A percentile compares a stretch with the other conserved stretches of the same genome.
phyloP scores from a whole-genome alignment of 1,140 invertebrate genomes.

The Adoxophyes honmai region DNA sequence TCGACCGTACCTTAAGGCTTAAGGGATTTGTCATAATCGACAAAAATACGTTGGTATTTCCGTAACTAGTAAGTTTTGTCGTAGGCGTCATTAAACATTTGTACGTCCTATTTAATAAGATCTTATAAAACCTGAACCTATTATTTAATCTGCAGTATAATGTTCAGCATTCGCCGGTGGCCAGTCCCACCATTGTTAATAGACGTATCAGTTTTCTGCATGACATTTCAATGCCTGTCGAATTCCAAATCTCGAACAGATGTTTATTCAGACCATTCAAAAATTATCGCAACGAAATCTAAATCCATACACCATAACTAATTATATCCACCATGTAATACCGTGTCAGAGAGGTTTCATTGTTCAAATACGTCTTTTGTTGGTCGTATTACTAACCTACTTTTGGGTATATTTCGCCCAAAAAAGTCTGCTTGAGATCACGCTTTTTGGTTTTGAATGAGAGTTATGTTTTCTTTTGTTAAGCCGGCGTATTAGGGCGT shows the following conservation, averaged over 20 bases:
- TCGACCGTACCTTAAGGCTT: too few relatives aligned
- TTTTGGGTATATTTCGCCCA: conserved; percentile 62
- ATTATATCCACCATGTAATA: conserved; percentile 75
- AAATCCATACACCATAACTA: conserved; percentile 75
- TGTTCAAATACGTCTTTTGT: conserved; percentile 57
- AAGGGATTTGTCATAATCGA: too few relatives aligned
- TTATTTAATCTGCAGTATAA: conserved; percentile 12
- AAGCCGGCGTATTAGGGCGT: conserved; percentile 45
- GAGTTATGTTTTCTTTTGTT: conserved; percentile 67
- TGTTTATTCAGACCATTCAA: conserved; percentile 66
- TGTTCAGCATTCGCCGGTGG: conserved; percentile 33
- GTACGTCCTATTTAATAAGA: background rate
- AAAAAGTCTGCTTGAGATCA: conserved; percentile 59
- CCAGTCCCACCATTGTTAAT: conserved; percentile 60
- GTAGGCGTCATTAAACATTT: too few relatives aligned
- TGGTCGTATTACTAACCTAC: conserved; percentile 71
- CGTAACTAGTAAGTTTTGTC: too few relatives aligned
- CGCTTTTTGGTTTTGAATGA: conserved; percentile 65
- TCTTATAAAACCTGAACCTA: background rate
- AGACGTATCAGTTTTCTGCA: conserved; percentile 63
- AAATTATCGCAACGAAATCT: conserved; percentile 73
- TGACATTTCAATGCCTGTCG: conserved; percentile 73
- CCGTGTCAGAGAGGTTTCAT: conserved; percentile 47
- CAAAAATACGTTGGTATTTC: too few relatives aligned
- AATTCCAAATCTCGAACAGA: conserved; percentile 61